A percentile compares a stretch with the other conserved stretches of the same genome.
phyloP scores from a whole-genome alignment of 2,888 invertebrate species.

The Sarcophaga variegata region DNA sequence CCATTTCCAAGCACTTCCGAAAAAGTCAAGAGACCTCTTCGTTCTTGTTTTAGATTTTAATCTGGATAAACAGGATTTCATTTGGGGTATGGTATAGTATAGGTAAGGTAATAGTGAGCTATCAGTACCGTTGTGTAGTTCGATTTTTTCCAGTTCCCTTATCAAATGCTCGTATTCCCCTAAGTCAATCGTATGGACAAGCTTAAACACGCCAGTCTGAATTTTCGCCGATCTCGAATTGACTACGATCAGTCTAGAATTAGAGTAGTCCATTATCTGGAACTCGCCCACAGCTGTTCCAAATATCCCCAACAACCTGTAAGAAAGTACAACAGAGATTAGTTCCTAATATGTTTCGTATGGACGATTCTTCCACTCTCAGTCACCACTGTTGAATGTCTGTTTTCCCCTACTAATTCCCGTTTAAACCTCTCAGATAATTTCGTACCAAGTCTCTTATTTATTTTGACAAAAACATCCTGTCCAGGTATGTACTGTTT shows the following conservation, averaged over 20 bases:
- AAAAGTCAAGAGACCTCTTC: background rate
- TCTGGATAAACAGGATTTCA: slow-evolving; percentile 23
- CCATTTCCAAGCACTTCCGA: slow-evolving; percentile 62
- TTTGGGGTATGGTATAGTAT: slow-evolving; percentile 1
- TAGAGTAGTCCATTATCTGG: slow-evolving; percentile 9
- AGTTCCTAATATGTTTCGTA: too few relatives aligned
- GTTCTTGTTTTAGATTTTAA: background rate
- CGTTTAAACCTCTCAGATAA: too few relatives aligned
- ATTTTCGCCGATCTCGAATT: background rate
- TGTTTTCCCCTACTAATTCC: too few relatives aligned
- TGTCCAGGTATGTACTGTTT: too few relatives aligned
- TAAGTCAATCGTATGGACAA: slow-evolving; percentile 18
- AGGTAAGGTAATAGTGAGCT: background rate
- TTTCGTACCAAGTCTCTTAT: too few relatives aligned
- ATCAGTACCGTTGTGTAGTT: background rate
- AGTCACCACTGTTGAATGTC: too few relatives aligned
- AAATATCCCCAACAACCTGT: slow-evolving; percentile 9
- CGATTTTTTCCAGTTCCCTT: background rate
- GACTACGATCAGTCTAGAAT: slow-evolving; percentile 15
- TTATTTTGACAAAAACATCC: too few relatives aligned
- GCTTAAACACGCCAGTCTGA: slow-evolving; percentile 15
- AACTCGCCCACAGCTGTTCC: background rate
- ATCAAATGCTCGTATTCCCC: background rate
- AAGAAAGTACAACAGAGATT: slow-evolving; percentile 36
- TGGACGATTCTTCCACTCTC: too few relatives aligned